A percentile compares a stretch with the other conserved stretches of the same genome.
Evolutionary conservation across 1,140 invertebrate genomes (phyloP).

Genomic region (Cataglyphis hispanica): DNA sequence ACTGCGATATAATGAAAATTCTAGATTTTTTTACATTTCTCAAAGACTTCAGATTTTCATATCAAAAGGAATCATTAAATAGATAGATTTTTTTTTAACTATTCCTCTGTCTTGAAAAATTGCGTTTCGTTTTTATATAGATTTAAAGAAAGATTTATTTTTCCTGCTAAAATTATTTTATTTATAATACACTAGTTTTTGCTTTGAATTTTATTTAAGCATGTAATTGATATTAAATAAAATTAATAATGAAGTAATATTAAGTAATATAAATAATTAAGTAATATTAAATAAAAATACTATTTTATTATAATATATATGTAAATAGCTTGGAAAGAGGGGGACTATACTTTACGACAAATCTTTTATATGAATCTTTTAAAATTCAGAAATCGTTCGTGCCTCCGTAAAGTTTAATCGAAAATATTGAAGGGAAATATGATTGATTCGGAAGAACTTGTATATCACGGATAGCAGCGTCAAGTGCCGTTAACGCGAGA

Average conservation of each 20-base stretch:
- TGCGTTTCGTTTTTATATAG: not conserved
- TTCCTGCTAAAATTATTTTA: too few species aligned
- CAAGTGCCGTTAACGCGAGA: slow-evolving; percentile 27
- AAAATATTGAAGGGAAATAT: not conserved
- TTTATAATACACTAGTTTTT: too few species aligned
- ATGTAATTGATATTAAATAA: too few species aligned
- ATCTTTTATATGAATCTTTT: not conserved
- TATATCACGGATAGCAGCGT: not conserved
- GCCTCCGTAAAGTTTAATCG: not conserved
- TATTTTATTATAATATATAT: not conserved
- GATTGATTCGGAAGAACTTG: not conserved
- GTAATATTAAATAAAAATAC: too few species aligned
- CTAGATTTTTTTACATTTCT: not conserved
- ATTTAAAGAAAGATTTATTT: too few species aligned
- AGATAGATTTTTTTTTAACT: not conserved
- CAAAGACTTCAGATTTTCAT: not conserved
- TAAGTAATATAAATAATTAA: too few species aligned
- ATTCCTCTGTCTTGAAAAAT: not conserved
- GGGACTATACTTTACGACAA: not conserved
- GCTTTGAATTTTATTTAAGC: too few species aligned
- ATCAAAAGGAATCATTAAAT: not conserved
- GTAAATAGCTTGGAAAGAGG: not conserved
- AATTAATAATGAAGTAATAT: too few species aligned
- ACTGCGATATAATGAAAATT: not conserved
- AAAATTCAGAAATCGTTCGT: not conserved